A percentile compares a stretch with the other conserved stretches of the same genome.
These are phyloP conservation scores for Cochlearius cochlearius DNA, from an alignment of 2,113 vertebrate species.

Conservation along the genomic window DNA sequence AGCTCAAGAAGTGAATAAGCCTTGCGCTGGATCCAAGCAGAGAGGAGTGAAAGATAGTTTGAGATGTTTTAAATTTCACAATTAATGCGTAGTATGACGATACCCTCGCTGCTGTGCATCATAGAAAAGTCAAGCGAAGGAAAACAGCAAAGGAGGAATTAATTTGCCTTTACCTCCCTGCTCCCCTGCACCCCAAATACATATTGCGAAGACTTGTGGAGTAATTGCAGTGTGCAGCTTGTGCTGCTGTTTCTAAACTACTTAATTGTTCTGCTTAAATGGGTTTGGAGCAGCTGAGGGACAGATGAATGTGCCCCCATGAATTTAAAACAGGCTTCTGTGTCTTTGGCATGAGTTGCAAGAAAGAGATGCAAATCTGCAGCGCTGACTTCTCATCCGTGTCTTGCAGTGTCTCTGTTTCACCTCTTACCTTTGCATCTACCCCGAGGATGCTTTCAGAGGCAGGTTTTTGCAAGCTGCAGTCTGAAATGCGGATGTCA, in stretches of 20 bases:
- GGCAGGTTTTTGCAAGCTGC: not conserved
- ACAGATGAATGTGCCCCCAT: not conserved
- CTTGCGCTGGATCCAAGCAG: not conserved
- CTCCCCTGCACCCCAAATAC: not conserved
- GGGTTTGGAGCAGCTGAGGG: conserved; percentile 34
- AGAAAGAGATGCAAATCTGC: not conserved
- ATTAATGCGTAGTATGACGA: accelerated
- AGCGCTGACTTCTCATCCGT: not conserved
- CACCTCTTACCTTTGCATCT: not conserved
- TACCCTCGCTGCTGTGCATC: not conserved
- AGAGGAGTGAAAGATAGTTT: not conserved
- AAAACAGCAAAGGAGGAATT: not conserved
- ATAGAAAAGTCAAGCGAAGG: not conserved
- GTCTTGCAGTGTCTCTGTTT: not conserved
- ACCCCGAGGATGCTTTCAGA: not conserved
- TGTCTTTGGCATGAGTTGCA: not conserved
- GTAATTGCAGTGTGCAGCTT: not conserved
- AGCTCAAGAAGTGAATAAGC: accelerated
- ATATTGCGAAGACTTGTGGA: not conserved
- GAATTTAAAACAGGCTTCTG: conserved; percentile 53
- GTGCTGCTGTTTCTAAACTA: not conserved
- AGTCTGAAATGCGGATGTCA: accelerated
- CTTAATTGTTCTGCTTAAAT: conserved; percentile 45
- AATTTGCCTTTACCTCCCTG: not conserved
- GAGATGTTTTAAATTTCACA: not conserved